A percentile compares a stretch with the other conserved stretches of the same genome.
Conservation (phyloP, 1,140 invertebrate genomes). For the Riptortus pedestris region DNA sequence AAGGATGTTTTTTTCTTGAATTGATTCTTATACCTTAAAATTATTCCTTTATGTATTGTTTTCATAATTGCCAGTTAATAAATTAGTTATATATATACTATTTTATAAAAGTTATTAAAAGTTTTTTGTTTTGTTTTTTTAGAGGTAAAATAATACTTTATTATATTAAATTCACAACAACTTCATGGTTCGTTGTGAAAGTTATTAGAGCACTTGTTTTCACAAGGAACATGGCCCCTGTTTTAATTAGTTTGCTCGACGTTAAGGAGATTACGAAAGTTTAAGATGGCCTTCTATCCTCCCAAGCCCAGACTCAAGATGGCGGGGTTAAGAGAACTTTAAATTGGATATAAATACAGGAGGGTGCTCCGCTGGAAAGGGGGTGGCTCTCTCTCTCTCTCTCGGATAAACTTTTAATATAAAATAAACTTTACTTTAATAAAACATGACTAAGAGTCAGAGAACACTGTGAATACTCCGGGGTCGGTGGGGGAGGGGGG, state of each 20-base stretch:
- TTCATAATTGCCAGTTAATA: no score
- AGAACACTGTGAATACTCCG: background rate
- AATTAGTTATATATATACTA: no score
- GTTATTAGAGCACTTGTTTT: constrained; percentile 1
- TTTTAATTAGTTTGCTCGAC: constrained; percentile 12
- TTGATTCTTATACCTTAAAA: no score
- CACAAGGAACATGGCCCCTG: constrained; percentile 2
- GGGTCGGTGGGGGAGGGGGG: background rate
- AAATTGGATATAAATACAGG: constrained; percentile 19
- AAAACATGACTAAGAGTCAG: constrained; percentile 3
- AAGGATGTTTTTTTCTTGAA: no score
- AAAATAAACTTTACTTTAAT: constrained; percentile 14
- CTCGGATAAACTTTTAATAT: constrained; percentile 12
- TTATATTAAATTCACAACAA: no score
- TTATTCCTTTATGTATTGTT: no score
- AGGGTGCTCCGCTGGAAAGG: background rate
- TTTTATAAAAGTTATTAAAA: no score
- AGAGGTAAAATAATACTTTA: no score
- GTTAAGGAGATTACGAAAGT: constrained; percentile 15
- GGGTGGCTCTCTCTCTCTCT: no score
- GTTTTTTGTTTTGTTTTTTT: no score
- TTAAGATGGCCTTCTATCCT: constrained; percentile 1
- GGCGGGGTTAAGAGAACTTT: background rate
- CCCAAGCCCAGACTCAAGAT: background rate
- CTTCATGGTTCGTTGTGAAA: background rate